These are phyloP conservation scores for Sebastes vulpes DNA, from an alignment of 2,797 vertebrate species.

Conservation along the genomic window DNA sequence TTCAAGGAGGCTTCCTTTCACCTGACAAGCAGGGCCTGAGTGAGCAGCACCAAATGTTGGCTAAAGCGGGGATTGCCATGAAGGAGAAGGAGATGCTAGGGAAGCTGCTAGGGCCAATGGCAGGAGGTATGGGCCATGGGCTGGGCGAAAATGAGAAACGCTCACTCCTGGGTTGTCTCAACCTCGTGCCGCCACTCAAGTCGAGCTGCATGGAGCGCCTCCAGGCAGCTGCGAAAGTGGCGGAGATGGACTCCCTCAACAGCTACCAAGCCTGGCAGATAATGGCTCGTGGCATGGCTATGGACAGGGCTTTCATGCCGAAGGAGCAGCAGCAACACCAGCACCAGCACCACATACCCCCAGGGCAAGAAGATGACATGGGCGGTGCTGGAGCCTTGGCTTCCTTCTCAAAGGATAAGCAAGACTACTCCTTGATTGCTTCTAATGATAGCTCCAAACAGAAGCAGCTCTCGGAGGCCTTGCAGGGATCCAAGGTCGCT, in stretches of 20 bases:
- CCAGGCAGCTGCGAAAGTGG: slow-evolving; percentile 97
- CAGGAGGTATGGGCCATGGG: slow-evolving; percentile 88
- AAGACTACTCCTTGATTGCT: slow-evolving; percentile 92
- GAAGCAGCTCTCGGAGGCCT: slow-evolving; percentile 93
- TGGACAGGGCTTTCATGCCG: slow-evolving; percentile 97
- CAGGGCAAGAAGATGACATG: slow-evolving; percentile 93
- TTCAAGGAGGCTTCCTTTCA: slow-evolving; percentile 95
- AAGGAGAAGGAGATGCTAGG: slow-evolving; percentile 98
- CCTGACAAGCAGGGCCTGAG: slow-evolving; percentile 92
- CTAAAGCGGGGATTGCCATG: slow-evolving; percentile 93
- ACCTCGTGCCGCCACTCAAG: slow-evolving; percentile 97
- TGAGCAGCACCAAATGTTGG: slow-evolving; percentile 93
- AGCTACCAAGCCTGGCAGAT: slow-evolving; percentile 99
- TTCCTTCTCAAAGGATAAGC: slow-evolving; percentile 95
- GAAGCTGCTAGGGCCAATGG: slow-evolving; percentile 94
- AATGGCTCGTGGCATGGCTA: slow-evolving; percentile 97
- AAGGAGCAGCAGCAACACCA: slow-evolving; percentile 91
- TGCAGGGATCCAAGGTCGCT: slow-evolving; percentile 92
- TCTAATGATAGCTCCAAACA: slow-evolving; percentile 93
- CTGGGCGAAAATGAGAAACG: slow-evolving; percentile 95
- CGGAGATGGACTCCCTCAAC: slow-evolving; percentile 98
- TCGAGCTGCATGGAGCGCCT: slow-evolving; percentile 98
- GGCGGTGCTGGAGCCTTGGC: slow-evolving; percentile 88
- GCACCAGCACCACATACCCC: slow-evolving; percentile 90
- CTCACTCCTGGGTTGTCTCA: slow-evolving; percentile 96